Evolutionary conservation across 1,140 invertebrate species (phyloP), one percentile per base, ranked within the genome.

Genomic region (Rhagoletis pomonella): DNA sequence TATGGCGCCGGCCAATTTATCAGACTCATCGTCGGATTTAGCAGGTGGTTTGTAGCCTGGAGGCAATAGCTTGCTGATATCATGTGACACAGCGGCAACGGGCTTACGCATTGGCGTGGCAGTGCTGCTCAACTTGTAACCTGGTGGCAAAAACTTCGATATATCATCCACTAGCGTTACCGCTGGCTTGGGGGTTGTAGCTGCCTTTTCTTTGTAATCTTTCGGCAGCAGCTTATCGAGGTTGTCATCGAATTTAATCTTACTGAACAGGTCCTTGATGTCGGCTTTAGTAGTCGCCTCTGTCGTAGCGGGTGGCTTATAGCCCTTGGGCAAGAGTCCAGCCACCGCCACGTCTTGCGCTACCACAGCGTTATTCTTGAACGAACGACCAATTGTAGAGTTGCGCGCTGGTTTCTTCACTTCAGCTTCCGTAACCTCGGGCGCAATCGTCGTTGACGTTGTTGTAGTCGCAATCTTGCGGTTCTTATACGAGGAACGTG

Each of bases 71-170:
- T 93, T 92, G 67, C 90, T 92, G 29, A 94, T 87, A 87, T 93
- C 93, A 67, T 91, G 89, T 9, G 95, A 90, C 0, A 94, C 93
- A 88, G 94, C 88, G 4, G 90, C 89, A 0, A 86, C 77, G 0
- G 95, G 89, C 3, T 88, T 89, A 4, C 86, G 88, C 10, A 85
- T 88, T 29, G 88, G 89, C 14, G 90, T 90, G 87, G 92, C 88
- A 39, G 88, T 88, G 12, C 29, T 59, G 4, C 42, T 44, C 2
- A 91, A 87, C 88, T 94, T 95, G 88, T 94, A 96, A 3, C 94
- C 95, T 5, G 95, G 93, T 29, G 96, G 96, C 88, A 96, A 92
- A 69, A 96, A 94, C 88, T 95, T 94, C 44, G 94, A 94, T 17
- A 96, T 90, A 88, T 96, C 95, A 42, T 92, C 91, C 12, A 91